A percentile compares a stretch with the other conserved stretches of the same genome.
These are phyloP conservation scores for Ichneumon xanthorius DNA, from an alignment of 2,888 invertebrate genomes.

Conservation along the genomic window DNA sequence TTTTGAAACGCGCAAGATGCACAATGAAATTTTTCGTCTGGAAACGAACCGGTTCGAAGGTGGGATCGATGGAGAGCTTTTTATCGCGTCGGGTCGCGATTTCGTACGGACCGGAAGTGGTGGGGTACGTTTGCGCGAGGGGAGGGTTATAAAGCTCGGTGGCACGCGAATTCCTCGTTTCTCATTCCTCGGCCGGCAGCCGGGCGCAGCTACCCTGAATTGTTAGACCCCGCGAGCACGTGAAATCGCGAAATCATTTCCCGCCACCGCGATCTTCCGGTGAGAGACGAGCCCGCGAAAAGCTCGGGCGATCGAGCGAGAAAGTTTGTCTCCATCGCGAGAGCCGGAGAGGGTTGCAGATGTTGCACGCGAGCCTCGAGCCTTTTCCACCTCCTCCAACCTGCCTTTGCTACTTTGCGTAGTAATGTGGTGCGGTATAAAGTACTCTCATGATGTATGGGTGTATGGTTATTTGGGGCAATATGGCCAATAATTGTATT, in stretches of 20 bases:
- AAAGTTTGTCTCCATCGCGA: constrained; percentile 50
- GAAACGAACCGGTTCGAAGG: constrained; percentile 5
- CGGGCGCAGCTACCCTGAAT: constrained; percentile 57
- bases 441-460: too few species aligned
- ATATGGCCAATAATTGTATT: too few species aligned
- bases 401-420: constrained; percentile 11
- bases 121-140: neutral
- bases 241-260: constrained; percentile 62
- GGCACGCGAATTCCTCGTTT: constrained; percentile 64
- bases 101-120: constrained; percentile 19
- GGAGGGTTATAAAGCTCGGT: constrained; percentile 26
- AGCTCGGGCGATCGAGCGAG: constrained; percentile 41
- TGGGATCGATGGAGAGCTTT: constrained; percentile 30
- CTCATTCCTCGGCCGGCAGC: constrained; percentile 31
- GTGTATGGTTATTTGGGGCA: too few species aligned
- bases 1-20: neutral
- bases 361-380: constrained; percentile 45
- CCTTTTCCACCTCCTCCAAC: constrained; percentile 13
- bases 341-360: neutral
- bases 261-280: constrained; percentile 33
- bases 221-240: constrained; percentile 52
- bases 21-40: neutral
- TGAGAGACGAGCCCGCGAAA: constrained; percentile 21
- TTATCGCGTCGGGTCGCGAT: constrained; percentile 6
- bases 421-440: neutral